Evolutionary conservation across 2,888 invertebrate genomes (phyloP), one percentile per base, ranked within the genome.

Genomic region (Cynaeus angustus): DNA sequence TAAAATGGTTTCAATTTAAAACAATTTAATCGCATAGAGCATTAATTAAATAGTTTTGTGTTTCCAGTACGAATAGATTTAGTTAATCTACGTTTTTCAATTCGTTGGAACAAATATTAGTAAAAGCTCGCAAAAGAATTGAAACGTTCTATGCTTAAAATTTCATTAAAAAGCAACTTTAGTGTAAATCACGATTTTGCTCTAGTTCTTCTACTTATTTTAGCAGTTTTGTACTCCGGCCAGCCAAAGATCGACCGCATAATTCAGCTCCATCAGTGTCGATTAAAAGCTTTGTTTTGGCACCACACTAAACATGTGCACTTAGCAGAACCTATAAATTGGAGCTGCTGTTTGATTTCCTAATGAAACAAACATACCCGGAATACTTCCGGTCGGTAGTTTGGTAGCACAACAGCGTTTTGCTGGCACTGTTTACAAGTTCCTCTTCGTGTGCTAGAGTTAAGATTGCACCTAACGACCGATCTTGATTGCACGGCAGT

Each of bases 341-440:
- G 75, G 77, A 76, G 73, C 76, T 78, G 80, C 78, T 81, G 80
- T 82, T 82, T 82, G 82, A 82, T 81, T 83, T 80, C 79, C 77
- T 82, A 83, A 83, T 83, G 81, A 82, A 81, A 82, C 82, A 81
- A 81, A 81, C 78, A 81, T 75, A 77, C 71, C 78, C 73, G 77
- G 77, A 79, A 78, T 78, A 78, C 78, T 82, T 81, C 80, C 80
- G 79, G 78, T 79, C 77, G 75, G 75, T 76, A 73, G 67, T 73
- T 75, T 72, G 48, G 73, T 68, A 74, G 28, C 26, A 46, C 4
- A 46, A 46, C 21, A n/a, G 73, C 75, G 71, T 78, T 79, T 78
- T 75, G 77, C 75, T 79, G 78, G 77, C 78, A 75, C 74, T 77
- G 77, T 78, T 77, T 76, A 75, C 79, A 75, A 74, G 74, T 77